These are phyloP conservation scores for Cololabis saira DNA, from an alignment of 2,113 vertebrate genomes.

Conservation along the genomic window DNA sequence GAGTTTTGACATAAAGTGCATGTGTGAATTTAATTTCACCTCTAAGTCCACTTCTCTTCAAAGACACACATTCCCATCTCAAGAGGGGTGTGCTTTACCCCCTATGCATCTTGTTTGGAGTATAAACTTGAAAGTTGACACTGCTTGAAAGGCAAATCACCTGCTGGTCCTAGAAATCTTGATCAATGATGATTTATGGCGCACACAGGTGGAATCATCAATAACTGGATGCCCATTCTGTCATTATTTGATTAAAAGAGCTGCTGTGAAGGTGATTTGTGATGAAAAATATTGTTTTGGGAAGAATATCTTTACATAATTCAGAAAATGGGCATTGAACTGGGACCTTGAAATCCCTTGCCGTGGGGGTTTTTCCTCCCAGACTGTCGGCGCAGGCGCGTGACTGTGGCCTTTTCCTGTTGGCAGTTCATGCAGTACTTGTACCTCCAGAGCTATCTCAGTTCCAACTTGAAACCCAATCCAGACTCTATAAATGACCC, in stretches of 20 bases:
- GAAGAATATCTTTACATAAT: conserved; percentile 80
- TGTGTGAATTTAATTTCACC: no score
- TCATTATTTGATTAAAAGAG: conserved; percentile 81
- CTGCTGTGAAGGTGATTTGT: conserved; percentile 73
- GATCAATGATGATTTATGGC: conserved; percentile 57
- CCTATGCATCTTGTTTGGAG: conserved; percentile 26
- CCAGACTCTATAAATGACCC: conserved; percentile 70
- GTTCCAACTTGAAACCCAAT: conserved; percentile 72
- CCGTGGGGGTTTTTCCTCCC: conserved; percentile 40
- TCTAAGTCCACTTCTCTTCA: no score
- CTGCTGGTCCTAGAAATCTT: conserved; percentile 39
- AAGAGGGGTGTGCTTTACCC: conserved; percentile 37
- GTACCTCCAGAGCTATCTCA: conserved; percentile 68
- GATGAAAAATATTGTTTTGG: conserved; percentile 70
- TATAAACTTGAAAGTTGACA: conserved; percentile 38
- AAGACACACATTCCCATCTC: no score
- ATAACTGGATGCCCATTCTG: conserved; percentile 76
- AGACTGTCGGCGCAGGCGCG: conserved; percentile 42
- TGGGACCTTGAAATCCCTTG: conserved; percentile 55
- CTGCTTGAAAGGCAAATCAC: conserved; percentile 42
- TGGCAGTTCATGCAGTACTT: conserved; percentile 66
- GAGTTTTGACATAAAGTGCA: no score
- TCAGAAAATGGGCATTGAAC: conserved; percentile 60
- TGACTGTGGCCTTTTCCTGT: conserved; percentile 68
- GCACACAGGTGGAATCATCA: conserved; percentile 71